These are phyloP conservation scores for Diarsia dahlii DNA, from an alignment of 2,888 invertebrate species.

Conservation along the genomic window DNA sequence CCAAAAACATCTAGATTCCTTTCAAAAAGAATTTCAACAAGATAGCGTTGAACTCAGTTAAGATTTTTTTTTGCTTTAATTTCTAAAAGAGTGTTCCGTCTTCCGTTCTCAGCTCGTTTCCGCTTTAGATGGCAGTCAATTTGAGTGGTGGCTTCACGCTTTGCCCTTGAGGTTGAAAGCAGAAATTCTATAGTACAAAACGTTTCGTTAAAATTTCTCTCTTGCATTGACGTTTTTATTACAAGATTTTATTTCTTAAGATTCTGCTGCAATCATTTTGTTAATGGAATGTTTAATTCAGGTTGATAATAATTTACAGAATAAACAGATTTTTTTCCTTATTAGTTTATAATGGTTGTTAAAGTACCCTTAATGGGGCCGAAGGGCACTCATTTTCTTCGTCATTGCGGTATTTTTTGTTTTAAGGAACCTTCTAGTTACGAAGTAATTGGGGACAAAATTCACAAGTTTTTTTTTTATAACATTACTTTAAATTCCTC, in stretches of 20 bases:
- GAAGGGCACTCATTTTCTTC: too few species aligned
- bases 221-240: constrained; percentile 23
- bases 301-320: not conserved
- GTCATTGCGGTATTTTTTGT: too few species aligned
- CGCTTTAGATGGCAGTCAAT: constrained; percentile 67
- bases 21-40: constrained; percentile 14
- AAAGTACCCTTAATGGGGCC: too few species aligned
- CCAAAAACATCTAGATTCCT: not conserved
- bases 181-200: constrained; percentile 27
- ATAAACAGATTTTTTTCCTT: not conserved
- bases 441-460: too few species aligned
- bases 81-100: constrained; percentile 54
- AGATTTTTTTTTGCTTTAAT: constrained; percentile 56
- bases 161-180: constrained; percentile 42
- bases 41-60: constrained; percentile 24
- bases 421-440: too few species aligned
- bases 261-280: not conserved
- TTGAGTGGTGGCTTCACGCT: constrained; percentile 52
- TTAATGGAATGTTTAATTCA: not conserved
- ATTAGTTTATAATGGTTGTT: too few species aligned
- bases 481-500: too few species aligned
- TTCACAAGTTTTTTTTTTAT: too few species aligned
- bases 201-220: constrained; percentile 24
- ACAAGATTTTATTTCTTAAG: constrained; percentile 3
- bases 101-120: constrained; percentile 66